Base-by-base conservation (phyloP, 1,140 invertebrate genomes). In the Gryllus bimaculatus region DNA sequence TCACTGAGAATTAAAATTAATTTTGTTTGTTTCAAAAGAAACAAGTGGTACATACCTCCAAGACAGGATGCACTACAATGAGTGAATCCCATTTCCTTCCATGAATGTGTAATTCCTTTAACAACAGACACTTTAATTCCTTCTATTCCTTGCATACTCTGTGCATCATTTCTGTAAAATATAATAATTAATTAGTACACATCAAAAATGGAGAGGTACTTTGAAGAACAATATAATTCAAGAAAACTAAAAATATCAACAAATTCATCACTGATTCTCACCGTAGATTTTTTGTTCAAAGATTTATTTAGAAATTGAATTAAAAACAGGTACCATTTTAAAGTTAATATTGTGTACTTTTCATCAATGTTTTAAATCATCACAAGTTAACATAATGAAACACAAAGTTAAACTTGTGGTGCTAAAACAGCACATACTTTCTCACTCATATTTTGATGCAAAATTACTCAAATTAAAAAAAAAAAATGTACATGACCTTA, bases 11-110 rank as follows among this genome's bases (percentile, higher is more conserved):
- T 39, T 76, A 13, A 26, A 39, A 39, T 39, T 76, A 13, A 26
- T 18, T 39, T 39, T 47, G 8, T 21, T 76, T 39, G 75, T 20
- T 21, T 7, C 7, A 21, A 39, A 26, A 8, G n/a, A 26, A 7
- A 47, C 15, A 47, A 13, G 39, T 21, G 26, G 15, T 75, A 21
- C 8, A 84, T 90, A 85, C 94, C 96, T 84, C 97, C 97, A 7
- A 98, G 89, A 86, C 97, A 99, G 75, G 95, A 96, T 1, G 95
- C 95, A 83, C 95, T 98, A 87, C 97, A 99, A 80, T 93, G 92
- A 0, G 95, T 96, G 82, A 93, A 95, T 0, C 93, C 94, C 82
- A 92, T 90, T 82, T 94, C 92, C 82, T 93, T 92, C 94, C 94
- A 96, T 0, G 93, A 93, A 85, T 94, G 95, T 0, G 93, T 83